Percentiles rank a stretch among this genome's conserved stretches.
Conservation (phyloP, 2,888 invertebrate species). For the Sphecodes monilicornis region DNA sequence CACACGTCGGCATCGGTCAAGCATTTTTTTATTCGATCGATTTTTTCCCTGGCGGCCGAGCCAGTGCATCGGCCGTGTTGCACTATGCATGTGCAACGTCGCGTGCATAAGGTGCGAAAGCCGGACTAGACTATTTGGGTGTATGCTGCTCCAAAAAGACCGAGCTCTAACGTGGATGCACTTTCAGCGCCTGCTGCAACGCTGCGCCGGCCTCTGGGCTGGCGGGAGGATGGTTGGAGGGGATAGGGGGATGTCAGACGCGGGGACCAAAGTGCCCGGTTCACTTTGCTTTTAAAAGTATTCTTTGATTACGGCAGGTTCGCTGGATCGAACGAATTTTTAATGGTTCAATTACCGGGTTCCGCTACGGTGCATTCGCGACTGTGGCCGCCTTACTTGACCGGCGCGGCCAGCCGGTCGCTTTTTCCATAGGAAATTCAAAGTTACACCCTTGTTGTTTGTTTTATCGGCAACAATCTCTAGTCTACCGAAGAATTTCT, state of each 20-base stretch:
- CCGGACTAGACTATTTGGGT: conserved; percentile 71
- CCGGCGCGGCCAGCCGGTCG: conserved; percentile 9
- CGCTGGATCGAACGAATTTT: conserved; percentile 46
- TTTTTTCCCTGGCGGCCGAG: conserved; percentile 66
- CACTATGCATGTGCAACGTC: conserved; percentile 73
- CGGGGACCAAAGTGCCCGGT: conserved; percentile 26
- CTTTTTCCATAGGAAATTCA: conserved; percentile 16
- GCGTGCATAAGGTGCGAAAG: conserved; percentile 73
- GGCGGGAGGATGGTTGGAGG: not conserved
- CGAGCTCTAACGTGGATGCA: conserved; percentile 71
- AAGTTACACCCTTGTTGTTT: not conserved
- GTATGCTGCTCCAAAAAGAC: conserved; percentile 66
- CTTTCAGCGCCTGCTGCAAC: conserved; percentile 55
- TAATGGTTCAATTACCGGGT: conserved; percentile 60
- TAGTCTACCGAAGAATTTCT: not conserved
- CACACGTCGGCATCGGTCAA: conserved; percentile 78
- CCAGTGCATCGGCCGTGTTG: conserved; percentile 66
- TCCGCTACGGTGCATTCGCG: conserved; percentile 44
- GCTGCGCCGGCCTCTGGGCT: not conserved
- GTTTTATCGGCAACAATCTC: not conserved
- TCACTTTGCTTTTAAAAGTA: conserved; percentile 58
- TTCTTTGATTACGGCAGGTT: conserved; percentile 55
- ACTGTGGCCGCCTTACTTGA: conserved; percentile 47
- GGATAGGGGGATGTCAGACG: conserved; percentile 41
- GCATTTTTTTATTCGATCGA: conserved; percentile 77